A percentile compares a stretch with the other conserved stretches of the same genome.
phyloP scores from a whole-genome alignment of 2,797 vertebrate species.

The Rhinoraja longicauda region DNA sequence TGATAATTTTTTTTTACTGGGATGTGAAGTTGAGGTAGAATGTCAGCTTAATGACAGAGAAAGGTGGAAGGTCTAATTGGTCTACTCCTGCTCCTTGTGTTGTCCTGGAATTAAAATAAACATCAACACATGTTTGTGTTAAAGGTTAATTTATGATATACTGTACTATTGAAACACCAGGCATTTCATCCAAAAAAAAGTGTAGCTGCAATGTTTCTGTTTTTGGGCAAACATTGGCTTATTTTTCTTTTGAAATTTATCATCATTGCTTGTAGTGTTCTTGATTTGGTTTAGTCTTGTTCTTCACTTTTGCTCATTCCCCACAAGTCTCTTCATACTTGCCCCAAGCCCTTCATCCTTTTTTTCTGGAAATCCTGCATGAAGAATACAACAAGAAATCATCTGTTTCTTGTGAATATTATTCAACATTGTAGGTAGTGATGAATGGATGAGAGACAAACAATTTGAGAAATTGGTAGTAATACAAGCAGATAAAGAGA shows the following conservation, averaged over 20 bases:
- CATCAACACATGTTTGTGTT: neutral
- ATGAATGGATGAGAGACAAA: no score
- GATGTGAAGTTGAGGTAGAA: no score
- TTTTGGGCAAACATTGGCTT: neutral
- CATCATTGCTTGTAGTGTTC: neutral
- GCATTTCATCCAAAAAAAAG: neutral
- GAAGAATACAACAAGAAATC: no score
- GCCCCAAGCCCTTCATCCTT: neutral
- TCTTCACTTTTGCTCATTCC: no score
- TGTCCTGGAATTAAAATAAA: neutral
- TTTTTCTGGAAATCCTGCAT: neutral
- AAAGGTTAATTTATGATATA: neutral
- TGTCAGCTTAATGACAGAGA: no score
- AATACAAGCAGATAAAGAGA: neutral
- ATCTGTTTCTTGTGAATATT: neutral
- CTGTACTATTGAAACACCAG: neutral
- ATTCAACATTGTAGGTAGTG: neutral
- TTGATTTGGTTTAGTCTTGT: neutral
- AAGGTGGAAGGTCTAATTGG: no score
- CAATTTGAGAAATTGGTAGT: no score
- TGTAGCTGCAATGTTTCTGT: neutral
- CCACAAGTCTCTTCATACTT: neutral
- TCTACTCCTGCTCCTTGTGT: neutral
- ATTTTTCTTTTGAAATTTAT: neutral
- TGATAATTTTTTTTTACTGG: no score